Base-by-base conservation (phyloP, 2,113 vertebrate species). In the Semicossyphus pulcher region DNA sequence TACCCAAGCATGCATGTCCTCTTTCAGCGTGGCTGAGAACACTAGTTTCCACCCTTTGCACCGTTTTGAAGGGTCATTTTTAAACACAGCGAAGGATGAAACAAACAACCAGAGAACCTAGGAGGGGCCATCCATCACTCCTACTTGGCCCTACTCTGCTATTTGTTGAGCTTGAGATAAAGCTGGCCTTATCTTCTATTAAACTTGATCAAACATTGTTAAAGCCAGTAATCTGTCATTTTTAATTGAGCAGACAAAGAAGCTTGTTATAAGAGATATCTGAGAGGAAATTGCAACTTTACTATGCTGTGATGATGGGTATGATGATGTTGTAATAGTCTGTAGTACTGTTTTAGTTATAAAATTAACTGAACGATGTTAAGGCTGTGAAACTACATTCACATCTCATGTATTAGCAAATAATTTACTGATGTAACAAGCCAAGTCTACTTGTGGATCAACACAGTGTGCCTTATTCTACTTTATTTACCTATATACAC, bases 61-160 rank as follows among this genome's bases (percentile, higher is more conserved):
- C 80, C 37, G 18, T 83, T 88, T 85, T 89, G 88, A 93, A 89
- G 90, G 91, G 87, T 91, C 89, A 84, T 92, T 94, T 93, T 91
- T 89, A 91, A 91, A 89, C 83, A 88, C 88, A 84, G 87, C 81
- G 31, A 84, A 79, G 61, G 72, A 88, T 66, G 89, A 88, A 88
- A 87, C 86, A 88, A 93, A 89, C 84, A 88, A 84, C 64, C 69
- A 78, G 41, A 76, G 72, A 68, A 64, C 61, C 59, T 72, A 49
- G 74, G 78, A 85, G 48, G 72, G 52, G 36, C 76, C 80, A 92
- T 93, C 86, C 76, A 89, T 93, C 90, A 92, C 81, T 72, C 72
- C 76, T 64, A 81, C 82, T 84, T 78, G 66, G 59, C 67, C 81
- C 57, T 69, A 57, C 67, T 49, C 67, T 45, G 75, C 73, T 77